A percentile compares a stretch with the other conserved stretches of the same genome.
Evolutionary conservation across 2,888 invertebrate species (phyloP).

Genomic region (Leucophenga montana): DNA sequence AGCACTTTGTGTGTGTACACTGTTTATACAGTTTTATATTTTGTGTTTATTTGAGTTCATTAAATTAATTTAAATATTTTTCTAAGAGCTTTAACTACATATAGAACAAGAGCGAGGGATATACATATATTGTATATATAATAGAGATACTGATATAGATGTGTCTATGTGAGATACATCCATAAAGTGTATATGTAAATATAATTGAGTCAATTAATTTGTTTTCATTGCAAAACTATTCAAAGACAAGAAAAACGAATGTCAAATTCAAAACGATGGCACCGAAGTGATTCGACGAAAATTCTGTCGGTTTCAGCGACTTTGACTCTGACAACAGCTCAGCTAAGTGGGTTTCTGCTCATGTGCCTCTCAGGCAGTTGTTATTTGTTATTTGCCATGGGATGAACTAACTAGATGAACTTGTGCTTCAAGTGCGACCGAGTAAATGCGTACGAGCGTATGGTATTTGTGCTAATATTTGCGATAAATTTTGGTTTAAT

Average conservation of each 20-base stretch:
- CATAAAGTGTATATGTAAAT: background rate
- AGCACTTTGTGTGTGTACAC: no score
- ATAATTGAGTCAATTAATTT: conserved; percentile 56
- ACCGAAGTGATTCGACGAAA: conserved; percentile 21
- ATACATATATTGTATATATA: background rate
- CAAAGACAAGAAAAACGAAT: conserved; percentile 25
- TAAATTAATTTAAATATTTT: conserved; percentile 34
- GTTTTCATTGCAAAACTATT: conserved; percentile 60
- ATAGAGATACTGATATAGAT: background rate
- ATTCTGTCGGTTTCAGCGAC: conserved; percentile 5
- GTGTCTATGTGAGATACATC: background rate
- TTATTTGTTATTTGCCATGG: no score
- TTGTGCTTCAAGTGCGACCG: no score
- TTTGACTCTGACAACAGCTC: background rate
- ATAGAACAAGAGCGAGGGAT: conserved; percentile 3
- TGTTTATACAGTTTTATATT: no score
- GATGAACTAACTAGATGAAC: no score
- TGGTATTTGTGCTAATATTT: no score
- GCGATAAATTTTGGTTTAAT: no score
- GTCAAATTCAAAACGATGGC: background rate
- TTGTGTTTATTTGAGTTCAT: conserved; percentile 35
- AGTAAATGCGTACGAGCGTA: no score
- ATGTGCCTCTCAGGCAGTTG: background rate
- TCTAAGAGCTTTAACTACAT: background rate
- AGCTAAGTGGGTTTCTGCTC: background rate